Base-by-base conservation (phyloP, 2,113 vertebrate genomes). In the Chascanopsetta lugubris region DNA sequence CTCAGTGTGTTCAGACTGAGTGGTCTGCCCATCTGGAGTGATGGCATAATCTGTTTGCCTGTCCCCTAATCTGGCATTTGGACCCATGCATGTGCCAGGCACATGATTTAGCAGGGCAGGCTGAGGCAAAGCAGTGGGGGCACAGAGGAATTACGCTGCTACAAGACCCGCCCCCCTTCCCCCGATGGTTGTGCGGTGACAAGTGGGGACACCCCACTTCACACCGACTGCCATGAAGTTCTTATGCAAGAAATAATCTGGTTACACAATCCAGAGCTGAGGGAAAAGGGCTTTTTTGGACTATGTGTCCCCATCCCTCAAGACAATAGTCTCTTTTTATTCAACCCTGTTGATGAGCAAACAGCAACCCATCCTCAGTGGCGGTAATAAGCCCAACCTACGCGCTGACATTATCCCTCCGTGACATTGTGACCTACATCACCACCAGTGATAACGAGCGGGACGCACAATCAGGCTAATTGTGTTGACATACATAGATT, bases 171-270 rank as follows among this genome's bases (percentile, higher is more conserved):
- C 58, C 27, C 22, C 53, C 53, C 64, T 63, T 56, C 27, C 50
- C 69, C 34, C 61, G 40, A 36, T 54, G 63, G 34, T 36, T 8
- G 32, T 34, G 60, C 17, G 21, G 48, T 18, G 30, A 62, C 63
- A 74, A 12, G 17, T 50, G 50, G 24, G 69, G 42, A 63, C 30
- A 63, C 56, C 60, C 40, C 46, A 36, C 49, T 22, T 40, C 59
- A 40, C 21, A 56, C 42, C 36, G 45, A 43, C 54, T 5, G 9
- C 48, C 38, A 42, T 25, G 38, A 57, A n/a, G n/a, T 50, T 71
- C 34, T 85, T 81, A 87, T 69, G 73, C 78, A 84, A 85, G 56
- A 75, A 80, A 63, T 74, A 87, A 88, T 79, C 82, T 71, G 29
- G 22, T 84, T 84, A 83, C 50, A 77, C 81, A 84, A 83, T 69